Evolutionary conservation across 2,113 vertebrate species (phyloP).

Genomic region (Pelobates fuscus): DNA sequence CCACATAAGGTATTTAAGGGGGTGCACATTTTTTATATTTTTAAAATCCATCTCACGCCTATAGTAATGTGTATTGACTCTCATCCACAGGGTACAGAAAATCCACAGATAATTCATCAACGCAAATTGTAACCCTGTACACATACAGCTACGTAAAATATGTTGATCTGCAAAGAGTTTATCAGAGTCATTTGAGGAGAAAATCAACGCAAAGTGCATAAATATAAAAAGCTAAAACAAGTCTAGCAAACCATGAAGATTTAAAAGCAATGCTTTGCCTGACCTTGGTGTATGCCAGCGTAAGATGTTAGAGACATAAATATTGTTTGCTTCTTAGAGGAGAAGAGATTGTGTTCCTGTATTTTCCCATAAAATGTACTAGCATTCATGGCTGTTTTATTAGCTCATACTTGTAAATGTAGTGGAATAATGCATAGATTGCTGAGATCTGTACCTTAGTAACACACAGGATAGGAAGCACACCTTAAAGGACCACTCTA

Average conservation of each 20-base stretch:
- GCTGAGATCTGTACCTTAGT: constrained; percentile 21
- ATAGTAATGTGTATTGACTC: too few relatives aligned
- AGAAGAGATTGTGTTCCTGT: constrained; percentile 45
- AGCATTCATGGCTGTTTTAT: constrained; percentile 36
- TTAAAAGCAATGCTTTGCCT: constrained; percentile 14
- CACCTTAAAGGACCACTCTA: too few relatives aligned
- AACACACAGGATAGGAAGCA: too few relatives aligned
- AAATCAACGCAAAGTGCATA: constrained; percentile 14
- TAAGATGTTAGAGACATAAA: constrained; percentile 32
- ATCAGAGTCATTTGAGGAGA: constrained; percentile 14
- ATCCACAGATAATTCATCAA: too few relatives aligned
- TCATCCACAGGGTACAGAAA: too few relatives aligned
- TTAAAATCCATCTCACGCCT: too few relatives aligned
- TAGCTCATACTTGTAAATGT: constrained; percentile 32
- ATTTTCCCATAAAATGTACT: constrained; percentile 32
- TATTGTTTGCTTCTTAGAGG: constrained; percentile 38
- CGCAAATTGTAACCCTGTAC: too few relatives aligned
- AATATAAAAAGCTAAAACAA: constrained; percentile 30
- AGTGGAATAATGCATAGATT: neutral
- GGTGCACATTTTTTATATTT: too few relatives aligned
- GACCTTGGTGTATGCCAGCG: constrained; percentile 42
- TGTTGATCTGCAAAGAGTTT: too few relatives aligned
- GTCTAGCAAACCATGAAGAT: constrained; percentile 31
- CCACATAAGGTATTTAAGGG: too few relatives aligned
- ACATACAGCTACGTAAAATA: too few relatives aligned